A percentile compares a stretch with the other conserved stretches of the same genome.
These are phyloP conservation scores for Melanotaenia parkinsoni DNA, from an alignment of 2,797 vertebrate species.

Conservation along the genomic window DNA sequence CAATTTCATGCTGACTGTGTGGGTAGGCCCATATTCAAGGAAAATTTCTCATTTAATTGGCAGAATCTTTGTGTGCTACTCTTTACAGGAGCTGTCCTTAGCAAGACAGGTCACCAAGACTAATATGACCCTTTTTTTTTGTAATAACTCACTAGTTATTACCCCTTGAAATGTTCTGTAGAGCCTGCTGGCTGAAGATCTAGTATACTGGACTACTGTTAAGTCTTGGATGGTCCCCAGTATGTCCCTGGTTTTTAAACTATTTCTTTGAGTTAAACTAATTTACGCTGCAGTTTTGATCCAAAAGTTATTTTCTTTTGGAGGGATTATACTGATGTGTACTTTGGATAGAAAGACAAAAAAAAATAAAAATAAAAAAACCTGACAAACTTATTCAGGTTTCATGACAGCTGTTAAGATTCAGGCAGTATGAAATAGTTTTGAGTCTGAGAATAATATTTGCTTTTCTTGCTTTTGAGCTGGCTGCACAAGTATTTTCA, in stretches of 20 bases:
- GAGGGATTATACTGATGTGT: conserved; percentile 9
- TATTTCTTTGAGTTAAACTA: conserved; percentile 11
- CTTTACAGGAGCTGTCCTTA: conserved; percentile 39
- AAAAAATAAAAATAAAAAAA: neutral
- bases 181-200: conserved; percentile 28
- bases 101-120: conserved; percentile 49
- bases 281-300: conserved; percentile 17
- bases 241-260: conserved; percentile 32
- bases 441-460: too few species aligned
- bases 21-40: conserved; percentile 57
- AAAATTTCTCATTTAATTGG: conserved; percentile 62
- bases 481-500: neutral
- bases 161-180: conserved; percentile 41
- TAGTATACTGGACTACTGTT: conserved; percentile 23
- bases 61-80: conserved; percentile 39
- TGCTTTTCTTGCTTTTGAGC: too few species aligned
- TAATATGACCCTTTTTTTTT: conserved; percentile 61
- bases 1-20: conserved; percentile 69
- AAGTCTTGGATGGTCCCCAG: conserved; percentile 16
- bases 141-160: conserved; percentile 59
- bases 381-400: conserved; percentile 23
- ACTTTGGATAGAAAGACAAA: neutral
- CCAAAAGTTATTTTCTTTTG: conserved; percentile 20
- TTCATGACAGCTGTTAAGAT: conserved; percentile 4
- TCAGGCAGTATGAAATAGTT: neutral